Conservation (phyloP, 2,888 invertebrate species). For the Tetragnatha montana region DNA sequence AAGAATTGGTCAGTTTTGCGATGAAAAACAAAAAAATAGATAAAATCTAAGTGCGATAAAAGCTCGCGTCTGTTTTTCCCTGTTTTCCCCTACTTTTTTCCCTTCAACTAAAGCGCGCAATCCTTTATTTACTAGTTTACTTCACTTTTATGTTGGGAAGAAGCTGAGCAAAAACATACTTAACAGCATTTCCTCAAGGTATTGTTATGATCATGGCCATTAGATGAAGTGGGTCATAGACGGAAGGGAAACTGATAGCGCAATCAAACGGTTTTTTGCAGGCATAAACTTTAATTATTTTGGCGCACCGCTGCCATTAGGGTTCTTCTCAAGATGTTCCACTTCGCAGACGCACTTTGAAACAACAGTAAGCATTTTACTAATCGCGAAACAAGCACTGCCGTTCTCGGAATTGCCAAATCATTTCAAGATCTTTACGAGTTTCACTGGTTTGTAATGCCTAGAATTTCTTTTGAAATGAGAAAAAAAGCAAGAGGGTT, state of each 20-base stretch:
- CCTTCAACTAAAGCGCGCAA: not conserved
- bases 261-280: not conserved
- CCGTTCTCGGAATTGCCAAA: too few relatives aligned
- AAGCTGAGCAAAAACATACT: constrained; percentile 20
- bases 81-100: constrained; percentile 10
- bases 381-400: too few relatives aligned
- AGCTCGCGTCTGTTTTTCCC: constrained; percentile 39
- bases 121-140: constrained; percentile 31
- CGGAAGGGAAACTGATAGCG: not conserved
- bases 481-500: too few relatives aligned
- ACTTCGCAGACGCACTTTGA: too few relatives aligned
- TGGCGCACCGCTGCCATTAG: too few relatives aligned
- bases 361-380: too few relatives aligned
- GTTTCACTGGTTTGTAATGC: too few relatives aligned
- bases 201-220: constrained; percentile 47
- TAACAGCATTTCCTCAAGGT: constrained; percentile 22
- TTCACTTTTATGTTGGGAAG: constrained; percentile 45
- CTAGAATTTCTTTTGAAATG: too few relatives aligned
- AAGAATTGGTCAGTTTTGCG: constrained; percentile 55
- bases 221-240: constrained; percentile 28
- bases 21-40: constrained; percentile 29
- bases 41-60: constrained; percentile 57
- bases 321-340: too few relatives aligned
- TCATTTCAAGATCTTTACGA: too few relatives aligned
- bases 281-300: not conserved